Conservation (phyloP, 2,888 invertebrate species). For the Hemistola chrysoprasaria region DNA sequence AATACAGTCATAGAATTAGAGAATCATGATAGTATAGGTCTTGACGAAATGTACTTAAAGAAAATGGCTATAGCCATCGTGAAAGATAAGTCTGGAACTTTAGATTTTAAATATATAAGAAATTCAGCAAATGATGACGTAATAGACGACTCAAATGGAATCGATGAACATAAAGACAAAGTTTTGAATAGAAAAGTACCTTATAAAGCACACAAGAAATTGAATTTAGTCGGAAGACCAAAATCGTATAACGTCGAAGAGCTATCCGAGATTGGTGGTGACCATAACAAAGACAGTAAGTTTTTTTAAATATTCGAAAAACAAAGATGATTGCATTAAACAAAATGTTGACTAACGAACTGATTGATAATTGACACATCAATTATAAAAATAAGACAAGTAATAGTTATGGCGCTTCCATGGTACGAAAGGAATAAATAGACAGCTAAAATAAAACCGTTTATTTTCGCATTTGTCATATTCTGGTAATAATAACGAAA, state of each 20-base stretch:
- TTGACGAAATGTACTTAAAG: slow-evolving; percentile 62
- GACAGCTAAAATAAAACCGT: too few relatives aligned
- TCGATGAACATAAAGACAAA: not conserved
- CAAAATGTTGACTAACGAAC: too few relatives aligned
- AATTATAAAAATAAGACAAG: too few relatives aligned
- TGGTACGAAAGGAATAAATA: too few relatives aligned
- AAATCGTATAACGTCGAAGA: slow-evolving; percentile 62
- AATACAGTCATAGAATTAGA: slow-evolving; percentile 59
- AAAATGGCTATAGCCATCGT: slow-evolving; percentile 47
- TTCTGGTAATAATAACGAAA: slow-evolving; percentile 26
- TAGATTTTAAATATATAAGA: too few relatives aligned
- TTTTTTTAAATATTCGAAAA: slow-evolving; percentile 30
- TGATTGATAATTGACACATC: too few relatives aligned
- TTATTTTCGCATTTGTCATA: too few relatives aligned
- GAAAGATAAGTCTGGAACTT: too few relatives aligned
- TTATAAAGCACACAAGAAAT: slow-evolving; percentile 31
- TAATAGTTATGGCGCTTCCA: too few relatives aligned
- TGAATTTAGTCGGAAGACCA: slow-evolving; percentile 54
- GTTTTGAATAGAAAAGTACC: not conserved
- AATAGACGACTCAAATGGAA: not conserved
- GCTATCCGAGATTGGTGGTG: slow-evolving; percentile 35
- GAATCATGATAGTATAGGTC: slow-evolving; percentile 44
- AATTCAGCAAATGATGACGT: too few relatives aligned
- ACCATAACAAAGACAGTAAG: slow-evolving; percentile 51
- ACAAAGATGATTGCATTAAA: too few relatives aligned